These are phyloP conservation scores for Threskiornis aethiopicus DNA, from an alignment of 2,797 vertebrate genomes.

Conservation along the genomic window DNA sequence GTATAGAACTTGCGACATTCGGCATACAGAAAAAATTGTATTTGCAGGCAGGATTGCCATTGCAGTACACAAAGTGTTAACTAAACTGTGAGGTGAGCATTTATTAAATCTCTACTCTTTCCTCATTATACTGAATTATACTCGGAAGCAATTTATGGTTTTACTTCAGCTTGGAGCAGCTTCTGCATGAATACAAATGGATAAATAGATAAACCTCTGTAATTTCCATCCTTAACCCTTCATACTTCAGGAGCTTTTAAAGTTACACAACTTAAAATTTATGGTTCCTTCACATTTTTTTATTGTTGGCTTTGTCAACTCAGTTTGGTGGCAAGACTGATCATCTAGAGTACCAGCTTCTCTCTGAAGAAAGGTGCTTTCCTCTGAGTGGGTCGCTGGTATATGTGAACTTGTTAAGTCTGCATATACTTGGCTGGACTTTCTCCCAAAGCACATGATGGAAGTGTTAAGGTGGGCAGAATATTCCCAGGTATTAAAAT, in stretches of 20 bases:
- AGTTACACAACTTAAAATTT: background rate
- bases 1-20: background rate
- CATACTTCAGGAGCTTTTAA: background rate
- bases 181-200: background rate
- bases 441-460: background rate
- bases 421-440: background rate
- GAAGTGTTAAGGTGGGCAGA: background rate
- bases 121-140: background rate
- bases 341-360: background rate
- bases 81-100: background rate
- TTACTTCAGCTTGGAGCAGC: background rate
- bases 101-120: background rate
- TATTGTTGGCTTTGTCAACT: background rate
- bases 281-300: background rate
- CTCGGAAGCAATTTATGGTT: background rate
- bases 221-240: background rate
- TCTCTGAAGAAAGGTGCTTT: background rate
- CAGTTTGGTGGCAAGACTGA: background rate
- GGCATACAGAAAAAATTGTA: background rate
- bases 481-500: background rate
- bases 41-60: background rate
- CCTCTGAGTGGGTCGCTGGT: background rate
- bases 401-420: background rate
- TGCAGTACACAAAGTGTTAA: background rate
- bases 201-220: background rate